phyloP scores from a whole-genome alignment of 2,113 vertebrate genomes.

The Grammomys surdaster region DNA sequence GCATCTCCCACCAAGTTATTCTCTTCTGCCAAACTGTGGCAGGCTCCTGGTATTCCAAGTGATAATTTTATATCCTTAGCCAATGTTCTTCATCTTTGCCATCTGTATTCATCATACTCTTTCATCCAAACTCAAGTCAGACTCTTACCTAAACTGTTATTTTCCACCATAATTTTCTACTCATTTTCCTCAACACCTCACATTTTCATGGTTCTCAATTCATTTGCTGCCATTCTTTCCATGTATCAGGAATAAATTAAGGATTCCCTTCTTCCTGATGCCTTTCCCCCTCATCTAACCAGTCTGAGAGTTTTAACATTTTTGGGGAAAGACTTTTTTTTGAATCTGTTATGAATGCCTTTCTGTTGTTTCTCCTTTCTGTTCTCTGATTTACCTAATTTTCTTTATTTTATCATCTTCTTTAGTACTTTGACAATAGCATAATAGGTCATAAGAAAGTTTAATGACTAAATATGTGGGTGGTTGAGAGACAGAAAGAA shows the following conservation, averaged over 20 bases:
- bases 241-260: neutral
- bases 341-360: neutral
- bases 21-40: neutral
- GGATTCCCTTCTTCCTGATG: neutral
- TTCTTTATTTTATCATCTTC: constrained; percentile 16
- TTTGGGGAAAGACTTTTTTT: neutral
- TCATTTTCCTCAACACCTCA: neutral
- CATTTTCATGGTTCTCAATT: neutral
- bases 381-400: constrained; percentile 38
- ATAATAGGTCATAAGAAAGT: constrained; percentile 30
- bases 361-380: neutral
- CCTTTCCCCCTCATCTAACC: neutral
- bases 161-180: neutral
- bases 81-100: neutral
- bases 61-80: neutral
- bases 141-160: neutral
- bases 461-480: neutral
- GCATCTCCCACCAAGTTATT: neutral
- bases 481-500: constrained; percentile 27
- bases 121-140: neutral
- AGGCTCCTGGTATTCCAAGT: neutral
- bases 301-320: constrained; percentile 7
- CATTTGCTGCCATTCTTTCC: constrained; percentile 10
- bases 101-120: neutral
- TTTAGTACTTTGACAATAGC: constrained; percentile 1